A percentile compares a stretch with the other conserved stretches of the same genome.
Evolutionary conservation across 2,888 invertebrate species (phyloP).

Genomic region (Zeuzera pyrina): DNA sequence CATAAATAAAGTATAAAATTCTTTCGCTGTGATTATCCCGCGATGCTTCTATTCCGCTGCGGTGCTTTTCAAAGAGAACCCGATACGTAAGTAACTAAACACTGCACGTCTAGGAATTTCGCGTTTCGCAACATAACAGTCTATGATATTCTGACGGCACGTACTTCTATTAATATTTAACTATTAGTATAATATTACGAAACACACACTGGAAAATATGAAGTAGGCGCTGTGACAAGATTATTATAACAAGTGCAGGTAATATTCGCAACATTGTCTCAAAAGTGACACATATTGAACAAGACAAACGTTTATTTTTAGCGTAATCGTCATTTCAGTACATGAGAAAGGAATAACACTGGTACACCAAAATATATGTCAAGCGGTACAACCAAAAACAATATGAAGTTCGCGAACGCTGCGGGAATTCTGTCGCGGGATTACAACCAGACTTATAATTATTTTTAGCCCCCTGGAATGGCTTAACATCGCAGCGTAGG

Average conservation of each 20-base stretch:
- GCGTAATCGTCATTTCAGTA: too few species aligned
- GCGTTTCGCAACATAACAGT: slow-evolving; percentile 33
- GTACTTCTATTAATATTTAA: not conserved
- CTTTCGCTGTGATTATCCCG: too few species aligned
- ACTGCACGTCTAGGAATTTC: slow-evolving; percentile 45
- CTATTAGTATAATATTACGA: too few species aligned
- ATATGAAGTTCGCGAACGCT: slow-evolving; percentile 19
- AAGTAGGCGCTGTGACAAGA: too few species aligned
- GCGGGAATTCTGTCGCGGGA: slow-evolving; percentile 30
- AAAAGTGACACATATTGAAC: too few species aligned
- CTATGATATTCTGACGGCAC: slow-evolving; percentile 19
- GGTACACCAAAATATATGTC: too few species aligned
- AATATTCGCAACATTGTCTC: too few species aligned
- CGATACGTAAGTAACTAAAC: slow-evolving; percentile 46
- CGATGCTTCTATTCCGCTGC: slow-evolving; percentile 34
- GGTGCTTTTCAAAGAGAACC: slow-evolving; percentile 47
- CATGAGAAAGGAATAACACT: too few species aligned
- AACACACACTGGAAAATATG: too few species aligned
- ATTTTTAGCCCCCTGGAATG: slow-evolving; percentile 54
- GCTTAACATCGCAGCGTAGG: slow-evolving; percentile 60
- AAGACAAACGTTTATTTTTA: too few species aligned
- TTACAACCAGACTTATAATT: slow-evolving; percentile 41
- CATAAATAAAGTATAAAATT: slow-evolving; percentile 30
- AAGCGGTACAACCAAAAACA: slow-evolving; percentile 30
- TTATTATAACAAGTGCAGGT: too few species aligned